A percentile compares a stretch with the other conserved stretches of the same genome.
phyloP scores from a whole-genome alignment of 2,113 vertebrate species.

The Sapayoa aenigma region DNA sequence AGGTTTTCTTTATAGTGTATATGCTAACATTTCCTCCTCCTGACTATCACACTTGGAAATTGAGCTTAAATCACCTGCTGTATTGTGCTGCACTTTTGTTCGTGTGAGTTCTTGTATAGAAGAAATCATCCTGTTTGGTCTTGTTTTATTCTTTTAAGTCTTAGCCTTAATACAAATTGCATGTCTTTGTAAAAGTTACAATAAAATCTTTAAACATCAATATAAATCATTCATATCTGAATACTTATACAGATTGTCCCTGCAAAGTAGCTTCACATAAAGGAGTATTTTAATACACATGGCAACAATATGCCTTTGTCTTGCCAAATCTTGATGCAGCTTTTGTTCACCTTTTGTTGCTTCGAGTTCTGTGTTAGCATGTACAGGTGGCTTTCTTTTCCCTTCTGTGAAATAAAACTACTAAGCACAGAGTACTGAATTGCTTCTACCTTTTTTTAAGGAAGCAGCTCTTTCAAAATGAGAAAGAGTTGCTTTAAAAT shows the following conservation, averaged over 20 bases:
- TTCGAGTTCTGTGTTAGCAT: not conserved
- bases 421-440: not conserved
- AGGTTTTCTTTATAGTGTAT: not conserved
- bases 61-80: constrained; percentile 17
- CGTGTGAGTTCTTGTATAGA: not conserved
- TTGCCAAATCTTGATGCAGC: not conserved
- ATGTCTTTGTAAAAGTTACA: not conserved
- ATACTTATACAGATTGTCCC: not conserved
- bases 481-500: not conserved
- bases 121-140: not conserved
- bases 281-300: not conserved
- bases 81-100: not conserved
- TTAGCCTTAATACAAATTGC: not conserved
- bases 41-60: not conserved
- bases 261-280: not conserved
- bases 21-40: not conserved
- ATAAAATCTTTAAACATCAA: not conserved
- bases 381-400: constrained; percentile 9
- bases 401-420: not conserved
- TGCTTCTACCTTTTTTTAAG: not conserved
- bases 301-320: not conserved
- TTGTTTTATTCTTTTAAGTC: not conserved
- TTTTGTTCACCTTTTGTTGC: constrained; percentile 37
- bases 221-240: not conserved
- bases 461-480: not conserved